Conservation (phyloP, 1,140 invertebrate genomes). For the Notospermus geniculatus region DNA sequence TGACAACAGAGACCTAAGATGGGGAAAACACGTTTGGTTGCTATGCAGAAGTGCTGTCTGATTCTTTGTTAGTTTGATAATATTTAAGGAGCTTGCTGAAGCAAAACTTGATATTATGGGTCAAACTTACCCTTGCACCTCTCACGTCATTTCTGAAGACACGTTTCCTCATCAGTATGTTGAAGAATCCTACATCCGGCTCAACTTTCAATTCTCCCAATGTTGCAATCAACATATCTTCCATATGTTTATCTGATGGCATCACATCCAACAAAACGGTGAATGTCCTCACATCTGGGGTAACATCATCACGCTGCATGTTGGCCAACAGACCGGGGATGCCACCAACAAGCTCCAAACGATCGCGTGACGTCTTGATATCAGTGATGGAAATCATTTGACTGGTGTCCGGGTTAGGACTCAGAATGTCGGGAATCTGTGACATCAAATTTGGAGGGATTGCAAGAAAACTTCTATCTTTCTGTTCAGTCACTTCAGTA, state of each 20-base stretch:
- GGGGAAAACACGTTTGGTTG: no score
- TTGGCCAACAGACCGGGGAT: conserved; percentile 68
- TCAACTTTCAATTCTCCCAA: conserved; percentile 64
- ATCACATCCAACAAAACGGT: conserved; percentile 72
- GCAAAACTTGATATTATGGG: no score
- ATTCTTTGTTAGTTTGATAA: no score
- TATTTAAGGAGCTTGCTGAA: no score
- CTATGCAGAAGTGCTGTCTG: no score
- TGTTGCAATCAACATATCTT: conserved; percentile 64
- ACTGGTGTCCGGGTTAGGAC: neutral
- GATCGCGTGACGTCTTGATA: conserved; percentile 20
- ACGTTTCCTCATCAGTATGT: conserved; percentile 79
- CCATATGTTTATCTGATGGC: conserved; percentile 65
- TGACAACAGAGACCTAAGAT: no score
- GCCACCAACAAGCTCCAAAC: conserved; percentile 78
- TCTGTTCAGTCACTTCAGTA: no score
- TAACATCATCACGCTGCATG: conserved; percentile 67
- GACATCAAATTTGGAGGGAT: no score
- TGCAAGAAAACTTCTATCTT: no score
- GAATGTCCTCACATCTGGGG: conserved; percentile 76
- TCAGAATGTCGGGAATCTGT: neutral
- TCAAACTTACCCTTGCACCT: conserved; percentile 66
- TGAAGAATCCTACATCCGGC: conserved; percentile 79
- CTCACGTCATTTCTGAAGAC: conserved; percentile 66
- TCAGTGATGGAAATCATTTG: conserved; percentile 18